Evolutionary conservation across 1,140 invertebrate genomes (phyloP).

Genomic region (Pectinophora gossypiella): DNA sequence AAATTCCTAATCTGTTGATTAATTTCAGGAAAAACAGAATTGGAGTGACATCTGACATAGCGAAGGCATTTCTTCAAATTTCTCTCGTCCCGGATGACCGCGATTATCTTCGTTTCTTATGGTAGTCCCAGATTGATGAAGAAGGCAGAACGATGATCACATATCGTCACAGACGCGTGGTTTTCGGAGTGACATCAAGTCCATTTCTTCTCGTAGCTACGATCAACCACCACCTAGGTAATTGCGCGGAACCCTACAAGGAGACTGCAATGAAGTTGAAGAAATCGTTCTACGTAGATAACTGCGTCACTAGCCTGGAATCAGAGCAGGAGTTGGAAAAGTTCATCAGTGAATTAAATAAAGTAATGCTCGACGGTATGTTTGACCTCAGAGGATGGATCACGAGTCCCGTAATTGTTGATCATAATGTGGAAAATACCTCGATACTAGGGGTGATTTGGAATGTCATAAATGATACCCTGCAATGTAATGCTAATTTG

Average conservation of each 20-base stretch:
- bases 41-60: constrained; percentile 51
- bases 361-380: neutral
- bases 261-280: constrained; percentile 6
- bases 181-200: constrained; percentile 21
- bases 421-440: too few species aligned
- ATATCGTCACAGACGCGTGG: constrained; percentile 22
- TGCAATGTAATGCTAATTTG: too few species aligned
- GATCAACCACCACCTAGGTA: constrained; percentile 6
- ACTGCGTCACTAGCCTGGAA: constrained; percentile 9
- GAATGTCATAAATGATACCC: too few species aligned
- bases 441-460: too few species aligned
- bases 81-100: neutral
- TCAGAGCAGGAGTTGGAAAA: neutral
- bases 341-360: constrained; percentile 7
- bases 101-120: neutral
- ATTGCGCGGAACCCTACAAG: neutral
- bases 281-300: constrained; percentile 11
- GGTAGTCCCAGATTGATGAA: too few species aligned
- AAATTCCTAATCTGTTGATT: constrained; percentile 39
- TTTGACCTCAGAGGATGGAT: constrained; percentile 9
- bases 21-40: constrained; percentile 35
- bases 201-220: constrained; percentile 4
- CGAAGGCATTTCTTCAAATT: constrained; percentile 37
- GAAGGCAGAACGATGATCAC: neutral
- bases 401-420: too few species aligned